phyloP scores from a whole-genome alignment of 2,797 vertebrate genomes.

The Liparis tanakae region DNA sequence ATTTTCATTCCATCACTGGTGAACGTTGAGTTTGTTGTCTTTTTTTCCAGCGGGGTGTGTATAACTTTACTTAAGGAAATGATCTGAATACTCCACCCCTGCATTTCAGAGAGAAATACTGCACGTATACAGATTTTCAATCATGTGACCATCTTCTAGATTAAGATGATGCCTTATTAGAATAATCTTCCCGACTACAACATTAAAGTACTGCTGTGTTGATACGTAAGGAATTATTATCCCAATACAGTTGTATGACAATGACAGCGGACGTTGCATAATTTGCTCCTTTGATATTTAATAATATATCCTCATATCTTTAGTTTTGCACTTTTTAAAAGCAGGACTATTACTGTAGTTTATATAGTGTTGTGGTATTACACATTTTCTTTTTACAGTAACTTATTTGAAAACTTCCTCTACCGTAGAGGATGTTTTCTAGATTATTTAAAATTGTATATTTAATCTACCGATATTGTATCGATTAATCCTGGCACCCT shows the following conservation, averaged over 20 bases:
- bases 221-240: neutral
- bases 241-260: neutral
- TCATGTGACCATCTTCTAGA: neutral
- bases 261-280: neutral
- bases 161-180: neutral
- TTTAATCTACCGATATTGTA: neutral
- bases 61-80: neutral
- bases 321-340: neutral
- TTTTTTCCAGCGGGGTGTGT: neutral
- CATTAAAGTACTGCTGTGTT: neutral
- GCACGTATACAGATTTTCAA: neutral
- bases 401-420: neutral
- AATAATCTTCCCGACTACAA: neutral
- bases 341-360: neutral
- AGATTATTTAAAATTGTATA: neutral
- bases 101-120: neutral
- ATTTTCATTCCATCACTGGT: neutral
- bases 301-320: neutral
- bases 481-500: neutral
- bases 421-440: neutral
- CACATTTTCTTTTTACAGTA: neutral
- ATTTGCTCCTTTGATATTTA: neutral
- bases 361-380: neutral
- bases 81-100: neutral
- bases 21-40: neutral